These are phyloP conservation scores for Diadegma fenestrale DNA, from an alignment of 2,888 invertebrate species.

Conservation along the genomic window DNA sequence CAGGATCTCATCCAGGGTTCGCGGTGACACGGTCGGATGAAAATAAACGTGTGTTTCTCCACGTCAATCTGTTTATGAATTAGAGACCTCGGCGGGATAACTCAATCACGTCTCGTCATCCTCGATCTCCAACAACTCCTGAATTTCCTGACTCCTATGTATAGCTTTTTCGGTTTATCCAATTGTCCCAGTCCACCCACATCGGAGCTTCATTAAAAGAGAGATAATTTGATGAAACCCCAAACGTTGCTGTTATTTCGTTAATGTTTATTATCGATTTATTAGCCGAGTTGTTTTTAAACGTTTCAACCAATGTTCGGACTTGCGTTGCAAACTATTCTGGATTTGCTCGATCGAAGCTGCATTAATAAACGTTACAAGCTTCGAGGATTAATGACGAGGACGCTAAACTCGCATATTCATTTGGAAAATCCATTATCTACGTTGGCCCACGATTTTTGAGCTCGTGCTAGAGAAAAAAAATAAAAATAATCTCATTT, in stretches of 20 bases:
- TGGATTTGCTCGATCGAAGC: background rate
- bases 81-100: constrained; percentile 69
- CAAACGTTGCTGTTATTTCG: background rate
- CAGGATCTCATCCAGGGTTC: background rate
- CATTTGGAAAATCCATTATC: background rate
- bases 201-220: background rate
- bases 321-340: background rate
- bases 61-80: constrained; percentile 75
- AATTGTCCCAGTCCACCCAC: background rate
- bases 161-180: background rate
- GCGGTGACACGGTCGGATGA: background rate
- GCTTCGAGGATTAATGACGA: background rate
- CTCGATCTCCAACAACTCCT: constrained; percentile 12
- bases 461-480: background rate
- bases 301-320: background rate
- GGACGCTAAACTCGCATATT: background rate
- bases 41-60: constrained; percentile 48
- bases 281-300: background rate
- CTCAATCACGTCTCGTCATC: constrained; percentile 68
- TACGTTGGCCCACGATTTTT: background rate
- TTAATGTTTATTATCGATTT: background rate
- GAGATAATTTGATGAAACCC: background rate
- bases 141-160: constrained; percentile 4
- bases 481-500: background rate
- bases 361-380: background rate